phyloP scores from a whole-genome alignment of 2,888 invertebrate species.

The Dinocampus coccinellae region DNA sequence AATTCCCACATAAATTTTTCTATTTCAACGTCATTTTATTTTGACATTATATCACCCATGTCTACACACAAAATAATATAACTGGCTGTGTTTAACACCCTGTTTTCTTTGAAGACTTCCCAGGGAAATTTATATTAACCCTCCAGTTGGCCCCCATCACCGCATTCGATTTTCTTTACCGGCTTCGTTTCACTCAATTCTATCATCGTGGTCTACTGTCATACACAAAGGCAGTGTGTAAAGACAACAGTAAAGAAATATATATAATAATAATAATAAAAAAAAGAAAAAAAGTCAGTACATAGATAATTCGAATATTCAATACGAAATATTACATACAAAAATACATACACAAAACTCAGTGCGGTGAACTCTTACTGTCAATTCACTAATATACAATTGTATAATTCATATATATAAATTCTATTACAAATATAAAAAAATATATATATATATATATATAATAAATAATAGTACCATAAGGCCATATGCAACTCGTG shows the following conservation, averaged over 20 bases:
- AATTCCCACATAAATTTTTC: conserved; percentile 20
- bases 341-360: background rate
- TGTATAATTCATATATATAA: background rate
- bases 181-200: background rate
- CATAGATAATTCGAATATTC: background rate
- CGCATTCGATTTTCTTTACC: background rate
- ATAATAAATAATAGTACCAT: conserved; percentile 52
- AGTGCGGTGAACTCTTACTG: conserved; percentile 12
- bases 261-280: too few species aligned
- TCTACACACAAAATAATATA: conserved; percentile 7
- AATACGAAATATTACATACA: background rate
- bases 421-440: too few species aligned
- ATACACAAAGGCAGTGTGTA: too few species aligned
- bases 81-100: background rate
- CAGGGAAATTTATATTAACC: background rate
- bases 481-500: conserved; percentile 51
- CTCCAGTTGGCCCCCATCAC: background rate
- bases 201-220: too few species aligned
- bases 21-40: conserved; percentile 37
- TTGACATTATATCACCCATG: conserved; percentile 48
- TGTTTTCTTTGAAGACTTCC: background rate
- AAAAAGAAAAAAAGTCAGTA: too few species aligned
- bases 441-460: too few species aligned
- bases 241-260: too few species aligned
- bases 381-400: conserved; percentile 4